Conservation (phyloP, 2,113 vertebrate species). For the Pao palembangensis region DNA sequence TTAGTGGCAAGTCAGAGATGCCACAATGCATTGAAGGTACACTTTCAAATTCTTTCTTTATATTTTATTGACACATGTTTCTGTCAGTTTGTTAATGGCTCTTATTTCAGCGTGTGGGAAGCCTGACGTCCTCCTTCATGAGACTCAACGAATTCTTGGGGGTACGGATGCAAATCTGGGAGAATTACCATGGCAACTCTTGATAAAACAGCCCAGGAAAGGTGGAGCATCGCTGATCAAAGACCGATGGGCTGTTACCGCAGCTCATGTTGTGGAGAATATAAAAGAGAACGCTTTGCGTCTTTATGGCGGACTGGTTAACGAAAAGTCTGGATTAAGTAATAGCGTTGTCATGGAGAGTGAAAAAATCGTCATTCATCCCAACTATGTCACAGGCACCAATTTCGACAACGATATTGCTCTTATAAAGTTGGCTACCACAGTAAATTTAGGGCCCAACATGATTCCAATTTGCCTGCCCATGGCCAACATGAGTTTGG, state of each 20-base stretch:
- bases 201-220: conserved; percentile 35
- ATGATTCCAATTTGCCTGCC: conserved; percentile 87
- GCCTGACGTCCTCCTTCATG: conserved; percentile 41
- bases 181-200: conserved; percentile 88
- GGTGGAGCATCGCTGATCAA: conserved; percentile 84
- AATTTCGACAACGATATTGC: conserved; percentile 86
- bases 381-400: conserved; percentile 57
- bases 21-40: conserved; percentile 71
- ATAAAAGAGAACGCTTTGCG: rapidly evolving
- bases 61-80: not conserved
- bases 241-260: conserved; percentile 88
- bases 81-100: not conserved
- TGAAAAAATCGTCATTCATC: conserved; percentile 79
- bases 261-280: conserved; percentile 80
- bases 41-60: not conserved
- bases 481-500: conserved; percentile 37
- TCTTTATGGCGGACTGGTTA: conserved; percentile 52
- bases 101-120: conserved; percentile 81
- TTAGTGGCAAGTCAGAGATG: conserved; percentile 9
- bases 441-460: conserved; percentile 73
- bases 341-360: conserved; percentile 11
- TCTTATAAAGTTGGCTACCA: conserved; percentile 78
- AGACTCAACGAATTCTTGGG: conserved; percentile 71
- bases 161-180: conserved; percentile 70
- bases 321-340: not conserved